phyloP scores from a whole-genome alignment of 2,113 vertebrate genomes.

The Sinocyclocheilus grahami region DNA sequence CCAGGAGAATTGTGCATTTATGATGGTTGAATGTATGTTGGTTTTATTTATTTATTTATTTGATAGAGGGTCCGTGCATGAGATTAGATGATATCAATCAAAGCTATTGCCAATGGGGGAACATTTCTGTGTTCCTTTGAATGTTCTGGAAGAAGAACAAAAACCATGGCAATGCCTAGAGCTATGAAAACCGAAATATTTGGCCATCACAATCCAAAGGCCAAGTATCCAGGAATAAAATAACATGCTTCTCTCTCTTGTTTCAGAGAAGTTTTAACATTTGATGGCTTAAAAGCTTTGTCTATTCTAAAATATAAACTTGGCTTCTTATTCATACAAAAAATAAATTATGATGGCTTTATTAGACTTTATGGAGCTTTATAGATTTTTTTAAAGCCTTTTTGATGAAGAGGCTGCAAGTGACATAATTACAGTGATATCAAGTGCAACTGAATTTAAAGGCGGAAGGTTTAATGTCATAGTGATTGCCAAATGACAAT shows the following conservation, averaged over 20 bases:
- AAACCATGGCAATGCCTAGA: not conserved
- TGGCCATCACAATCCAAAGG: not conserved
- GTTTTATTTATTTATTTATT: not conserved
- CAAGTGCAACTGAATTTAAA: slow-evolving; percentile 25
- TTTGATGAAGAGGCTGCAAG: slow-evolving; percentile 39
- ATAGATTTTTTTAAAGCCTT: slow-evolving; percentile 19
- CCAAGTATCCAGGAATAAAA: not conserved
- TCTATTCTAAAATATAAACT: slow-evolving; percentile 63
- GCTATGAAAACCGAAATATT: not conserved
- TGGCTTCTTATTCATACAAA: slow-evolving; percentile 27
- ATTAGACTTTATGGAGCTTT: not conserved
- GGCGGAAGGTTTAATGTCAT: not conserved
- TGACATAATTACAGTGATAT: slow-evolving; percentile 40
- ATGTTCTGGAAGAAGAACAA: not conserved
- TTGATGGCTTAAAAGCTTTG: slow-evolving; percentile 59
- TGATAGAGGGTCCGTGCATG: slow-evolving; percentile 65
- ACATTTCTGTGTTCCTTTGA: not conserved
- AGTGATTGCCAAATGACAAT: slow-evolving; percentile 43
- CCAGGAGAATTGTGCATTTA: slow-evolving; percentile 1
- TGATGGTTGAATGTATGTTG: slow-evolving; percentile 33
- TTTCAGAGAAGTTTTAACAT: not conserved
- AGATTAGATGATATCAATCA: slow-evolving; percentile 68
- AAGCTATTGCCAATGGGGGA: not conserved
- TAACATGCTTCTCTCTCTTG: not conserved
- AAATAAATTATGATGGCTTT: slow-evolving; percentile 48